Evolutionary conservation across 2,797 vertebrate species (phyloP).

Genomic region (Halcyon badia): DNA sequence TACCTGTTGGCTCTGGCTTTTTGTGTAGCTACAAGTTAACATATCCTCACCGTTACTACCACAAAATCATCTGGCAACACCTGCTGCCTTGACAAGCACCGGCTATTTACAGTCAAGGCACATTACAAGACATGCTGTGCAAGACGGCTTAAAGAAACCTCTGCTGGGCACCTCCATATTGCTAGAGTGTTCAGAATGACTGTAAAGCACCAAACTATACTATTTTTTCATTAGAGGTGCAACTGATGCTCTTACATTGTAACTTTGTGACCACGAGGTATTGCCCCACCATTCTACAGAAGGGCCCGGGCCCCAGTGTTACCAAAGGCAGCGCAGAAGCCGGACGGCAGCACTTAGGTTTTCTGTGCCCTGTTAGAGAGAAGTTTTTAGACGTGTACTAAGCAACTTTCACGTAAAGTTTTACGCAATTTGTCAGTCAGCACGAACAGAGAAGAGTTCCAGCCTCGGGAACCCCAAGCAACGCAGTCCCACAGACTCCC

Average conservation of each 20-base stretch:
- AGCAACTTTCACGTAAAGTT: background rate
- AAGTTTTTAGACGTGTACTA: background rate
- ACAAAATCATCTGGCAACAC: background rate
- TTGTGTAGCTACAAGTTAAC: background rate
- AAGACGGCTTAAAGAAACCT: background rate
- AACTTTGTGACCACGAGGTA: background rate
- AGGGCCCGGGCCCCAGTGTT: background rate
- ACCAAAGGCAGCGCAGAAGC: fast-evolving
- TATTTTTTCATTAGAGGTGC: background rate
- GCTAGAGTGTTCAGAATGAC: background rate
- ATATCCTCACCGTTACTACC: background rate
- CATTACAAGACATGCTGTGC: too few species aligned
- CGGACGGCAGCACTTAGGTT: background rate
- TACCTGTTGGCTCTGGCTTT: too few species aligned
- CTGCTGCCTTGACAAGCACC: background rate
- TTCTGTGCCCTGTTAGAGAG: background rate
- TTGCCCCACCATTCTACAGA: background rate
- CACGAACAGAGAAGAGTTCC: background rate
- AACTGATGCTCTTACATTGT: background rate
- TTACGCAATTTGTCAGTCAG: background rate
- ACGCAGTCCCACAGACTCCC: fast-evolving
- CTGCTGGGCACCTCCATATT: fast-evolving
- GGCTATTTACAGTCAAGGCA: background rate
- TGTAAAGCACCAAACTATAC: background rate
- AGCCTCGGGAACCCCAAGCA: background rate